Conservation (phyloP, 1,140 invertebrate species). For the Leptopilina clavipes region DNA sequence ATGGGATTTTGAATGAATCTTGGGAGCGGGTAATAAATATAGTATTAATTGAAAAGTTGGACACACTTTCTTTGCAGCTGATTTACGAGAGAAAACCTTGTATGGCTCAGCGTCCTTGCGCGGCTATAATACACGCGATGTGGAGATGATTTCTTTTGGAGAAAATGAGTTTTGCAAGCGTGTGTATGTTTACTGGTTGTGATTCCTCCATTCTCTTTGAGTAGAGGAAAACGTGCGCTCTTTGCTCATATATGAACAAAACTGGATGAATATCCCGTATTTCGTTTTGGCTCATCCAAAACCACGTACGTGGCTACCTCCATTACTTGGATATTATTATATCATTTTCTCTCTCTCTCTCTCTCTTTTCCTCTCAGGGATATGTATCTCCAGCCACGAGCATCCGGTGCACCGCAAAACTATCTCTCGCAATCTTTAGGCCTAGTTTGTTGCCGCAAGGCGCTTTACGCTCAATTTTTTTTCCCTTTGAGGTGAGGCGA, state of each 20-base stretch:
- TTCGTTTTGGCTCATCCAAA: conserved; percentile 37
- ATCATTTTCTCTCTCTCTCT: conserved; percentile 44
- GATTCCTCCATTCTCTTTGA: no score
- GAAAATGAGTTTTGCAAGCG: conserved; percentile 24
- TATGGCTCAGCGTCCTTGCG: no score
- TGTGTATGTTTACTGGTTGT: no score
- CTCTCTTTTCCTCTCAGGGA: no score
- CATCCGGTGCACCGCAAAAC: conserved; percentile 60
- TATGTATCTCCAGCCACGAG: conserved; percentile 58
- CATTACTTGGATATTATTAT: conserved; percentile 71
- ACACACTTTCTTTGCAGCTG: neutral
- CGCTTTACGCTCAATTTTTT: conserved; percentile 37
- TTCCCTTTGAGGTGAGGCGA: conserved; percentile 25
- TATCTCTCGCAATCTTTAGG: conserved; percentile 57
- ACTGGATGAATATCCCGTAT: conserved; percentile 48
- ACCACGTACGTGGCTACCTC: conserved; percentile 60
- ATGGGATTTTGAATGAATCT: no score
- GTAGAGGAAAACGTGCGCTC: conserved; percentile 29
- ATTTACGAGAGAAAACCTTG: neutral
- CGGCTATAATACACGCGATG: neutral
- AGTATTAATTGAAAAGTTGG: no score
- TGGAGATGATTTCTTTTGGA: neutral
- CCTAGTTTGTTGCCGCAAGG: conserved; percentile 56
- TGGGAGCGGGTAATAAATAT: no score
- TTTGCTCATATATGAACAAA: neutral